Evolutionary conservation across 1,140 invertebrate species (phyloP).

Genomic region (Acromyrmex heyeri): DNA sequence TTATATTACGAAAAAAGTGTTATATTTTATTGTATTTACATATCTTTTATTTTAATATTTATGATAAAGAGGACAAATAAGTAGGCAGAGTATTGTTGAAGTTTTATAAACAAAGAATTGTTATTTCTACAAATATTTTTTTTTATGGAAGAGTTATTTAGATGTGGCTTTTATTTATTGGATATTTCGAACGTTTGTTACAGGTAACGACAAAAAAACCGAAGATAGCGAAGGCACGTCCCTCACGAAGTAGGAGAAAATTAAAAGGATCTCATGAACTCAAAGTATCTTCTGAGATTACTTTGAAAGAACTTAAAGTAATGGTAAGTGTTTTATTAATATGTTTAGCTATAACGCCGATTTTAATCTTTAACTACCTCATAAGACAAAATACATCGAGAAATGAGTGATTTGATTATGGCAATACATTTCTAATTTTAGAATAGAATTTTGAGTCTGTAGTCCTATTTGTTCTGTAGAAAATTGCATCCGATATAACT

Average conservation of each 20-base stretch:
- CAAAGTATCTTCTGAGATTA: slow-evolving; percentile 84
- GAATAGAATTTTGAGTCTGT: background rate
- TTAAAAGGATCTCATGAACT: slow-evolving; percentile 83
- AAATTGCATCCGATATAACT: slow-evolving; percentile 1
- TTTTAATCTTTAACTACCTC: background rate
- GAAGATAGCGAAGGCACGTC: slow-evolving; percentile 78
- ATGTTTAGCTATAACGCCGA: background rate
- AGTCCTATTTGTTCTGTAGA: background rate
- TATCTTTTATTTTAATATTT: background rate
- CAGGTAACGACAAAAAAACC: slow-evolving; percentile 79
- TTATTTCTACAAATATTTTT: background rate
- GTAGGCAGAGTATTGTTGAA: background rate
- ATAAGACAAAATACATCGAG: background rate
- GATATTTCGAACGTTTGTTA: slow-evolving; percentile 37
- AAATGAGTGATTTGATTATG: background rate
- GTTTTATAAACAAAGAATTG: background rate
- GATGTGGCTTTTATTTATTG: background rate
- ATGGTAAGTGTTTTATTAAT: slow-evolving; percentile 78
- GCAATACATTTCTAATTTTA: background rate
- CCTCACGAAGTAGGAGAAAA: slow-evolving; percentile 83
- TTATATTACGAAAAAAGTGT: background rate
- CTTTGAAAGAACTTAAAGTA: slow-evolving; percentile 84
- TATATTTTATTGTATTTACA: background rate
- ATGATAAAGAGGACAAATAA: background rate
- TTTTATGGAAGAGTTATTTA: background rate